Evolutionary conservation across 2,113 vertebrate species (phyloP).

Genomic region (Amphilophus citrinellus): DNA sequence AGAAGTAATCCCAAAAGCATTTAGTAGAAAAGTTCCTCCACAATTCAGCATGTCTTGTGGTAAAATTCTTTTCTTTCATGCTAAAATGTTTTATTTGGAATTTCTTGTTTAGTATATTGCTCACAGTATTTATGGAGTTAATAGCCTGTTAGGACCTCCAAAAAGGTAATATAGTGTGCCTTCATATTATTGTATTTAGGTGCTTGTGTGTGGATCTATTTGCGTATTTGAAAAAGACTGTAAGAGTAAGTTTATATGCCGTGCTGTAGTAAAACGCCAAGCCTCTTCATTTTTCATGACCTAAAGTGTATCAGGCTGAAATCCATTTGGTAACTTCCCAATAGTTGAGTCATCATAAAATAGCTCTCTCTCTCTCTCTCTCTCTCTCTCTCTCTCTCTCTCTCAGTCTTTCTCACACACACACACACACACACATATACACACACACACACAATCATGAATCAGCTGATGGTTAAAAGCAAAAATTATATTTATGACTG

Average conservation of each 20-base stretch:
- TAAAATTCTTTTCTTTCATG: background rate
- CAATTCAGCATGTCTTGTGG: background rate
- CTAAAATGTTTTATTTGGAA: background rate
- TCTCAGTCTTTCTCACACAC: too few relatives aligned
- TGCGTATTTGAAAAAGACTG: background rate
- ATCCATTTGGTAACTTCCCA: conserved; percentile 63
- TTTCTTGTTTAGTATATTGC: background rate
- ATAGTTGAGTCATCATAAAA: conserved; percentile 66
- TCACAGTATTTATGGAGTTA: background rate
- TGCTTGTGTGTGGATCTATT: background rate
- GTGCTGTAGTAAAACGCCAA: conserved; percentile 28
- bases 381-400: background rate
- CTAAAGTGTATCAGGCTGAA: conserved; percentile 48
- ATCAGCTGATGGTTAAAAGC: conserved; percentile 75
- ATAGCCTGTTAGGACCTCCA: background rate
- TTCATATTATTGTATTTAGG: background rate
- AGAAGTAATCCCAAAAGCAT: background rate
- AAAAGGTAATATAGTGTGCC: background rate
- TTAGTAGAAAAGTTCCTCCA: background rate
- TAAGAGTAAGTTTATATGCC: conserved; percentile 17
- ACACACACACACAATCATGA: conserved; percentile 49
- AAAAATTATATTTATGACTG: conserved; percentile 77
- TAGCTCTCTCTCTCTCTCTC: background rate
- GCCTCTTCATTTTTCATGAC: conserved; percentile 48
- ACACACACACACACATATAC: too few relatives aligned